Evolutionary conservation across 2,113 vertebrate species (phyloP).

Genomic region (Mormyrus lacerda): DNA sequence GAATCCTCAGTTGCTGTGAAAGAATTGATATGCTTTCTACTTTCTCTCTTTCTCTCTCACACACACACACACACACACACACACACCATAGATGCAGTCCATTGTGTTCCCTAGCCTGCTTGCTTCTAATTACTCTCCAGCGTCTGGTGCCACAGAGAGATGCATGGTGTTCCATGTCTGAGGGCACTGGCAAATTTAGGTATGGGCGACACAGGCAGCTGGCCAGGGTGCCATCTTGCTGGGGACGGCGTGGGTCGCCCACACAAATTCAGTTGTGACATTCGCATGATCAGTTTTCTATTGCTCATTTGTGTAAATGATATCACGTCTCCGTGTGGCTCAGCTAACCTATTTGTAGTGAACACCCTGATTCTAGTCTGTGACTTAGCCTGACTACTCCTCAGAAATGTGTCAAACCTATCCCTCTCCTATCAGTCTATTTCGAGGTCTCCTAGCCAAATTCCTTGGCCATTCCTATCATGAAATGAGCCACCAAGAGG

Average conservation of each 20-base stretch:
- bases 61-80: not conserved
- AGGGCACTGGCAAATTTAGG: not conserved
- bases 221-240: not conserved
- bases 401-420: not conserved
- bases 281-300: not conserved
- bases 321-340: not conserved
- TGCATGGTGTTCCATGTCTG: not conserved
- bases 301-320: not conserved
- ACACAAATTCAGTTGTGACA: not conserved
- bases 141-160: not conserved
- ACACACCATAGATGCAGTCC: too few species aligned
- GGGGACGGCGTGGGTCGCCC: not conserved
- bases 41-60: constrained; percentile 39
- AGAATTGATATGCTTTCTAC: constrained; percentile 33
- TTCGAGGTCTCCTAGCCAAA: not conserved
- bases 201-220: not conserved
- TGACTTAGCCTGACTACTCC: not conserved
- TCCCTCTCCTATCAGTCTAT: not conserved
- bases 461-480: not conserved
- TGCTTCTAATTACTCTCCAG: not conserved
- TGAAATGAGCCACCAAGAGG: constrained; percentile 16
- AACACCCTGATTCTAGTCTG: not conserved
- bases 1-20: constrained; percentile 44
- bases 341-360: not conserved
- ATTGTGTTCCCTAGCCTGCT: not conserved